Base-by-base conservation (phyloP, 2,888 invertebrate genomes). In the Caenorhabditis macrosperma region DNA sequence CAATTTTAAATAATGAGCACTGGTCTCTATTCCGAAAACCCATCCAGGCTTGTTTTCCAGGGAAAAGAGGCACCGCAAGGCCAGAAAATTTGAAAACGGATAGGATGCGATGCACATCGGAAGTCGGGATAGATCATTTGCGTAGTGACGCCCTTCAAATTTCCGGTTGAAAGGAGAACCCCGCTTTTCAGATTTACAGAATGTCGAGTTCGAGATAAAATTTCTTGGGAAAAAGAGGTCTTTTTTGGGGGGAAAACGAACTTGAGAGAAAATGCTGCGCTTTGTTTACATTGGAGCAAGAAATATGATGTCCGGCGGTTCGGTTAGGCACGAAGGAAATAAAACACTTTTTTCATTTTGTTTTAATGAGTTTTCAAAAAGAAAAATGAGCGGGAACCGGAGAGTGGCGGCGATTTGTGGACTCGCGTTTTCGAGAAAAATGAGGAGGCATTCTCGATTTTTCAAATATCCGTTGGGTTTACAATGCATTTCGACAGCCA, bases 221-320 rank as follows among this genome's bases (percentile, higher is more conserved):
- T 33, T 33, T 38, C 38, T 12, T 17, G 46, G 46, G 20, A 46
- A 20, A 22, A 46, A 20, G 41, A 15, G 41, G 3, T 41, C 17
- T 10, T 3, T 4, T 6, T 10, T 3, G 41, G 7, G 46, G 22
- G 12, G 15, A 38, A 38, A 44, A 44, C 17, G 44, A 44, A 44
- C 44, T 44, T 30, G 55, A 55, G 35, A 9, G 7, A 35, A 30
- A 17, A 54, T 6, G 20, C 15, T 54, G 12, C 15, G 41, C 52
- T 26, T 46, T 68, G 68, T 68, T 68, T 68, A 59, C 68, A 50
- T 38, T 35, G 38, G 68, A 68, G n/a, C n/a, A n/a, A 48, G 50
- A 68, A 52, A 59, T 50, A 59, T 59, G 55, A 57, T 54, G 57
- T 55, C 35, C 57, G 1, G 38, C 24, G 57, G 57, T 54, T 68